Evolutionary conservation across 2,797 vertebrate species (phyloP), one percentile per base, ranked within the genome.

Genomic region (Cottoperca gobio): DNA sequence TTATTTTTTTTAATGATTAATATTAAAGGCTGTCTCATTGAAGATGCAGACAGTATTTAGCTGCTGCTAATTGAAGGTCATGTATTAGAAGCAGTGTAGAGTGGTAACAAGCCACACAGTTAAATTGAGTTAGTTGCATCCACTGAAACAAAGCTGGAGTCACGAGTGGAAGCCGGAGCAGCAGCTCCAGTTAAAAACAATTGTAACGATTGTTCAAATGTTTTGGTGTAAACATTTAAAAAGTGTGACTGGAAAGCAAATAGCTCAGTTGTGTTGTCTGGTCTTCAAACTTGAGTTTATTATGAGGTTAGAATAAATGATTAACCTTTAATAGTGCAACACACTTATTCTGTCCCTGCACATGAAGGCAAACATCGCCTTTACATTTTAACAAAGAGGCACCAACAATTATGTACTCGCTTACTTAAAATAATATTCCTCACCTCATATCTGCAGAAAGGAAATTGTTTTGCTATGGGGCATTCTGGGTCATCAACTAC

Each of bases 1-100:
- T 49, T 40, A 45, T 16, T 66, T 63, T 49, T 31, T 40, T 6
- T 21, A 37, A 14, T 53, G 21, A 40, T 60, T 48, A 43, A 55
- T 67, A 50, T 67, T 40, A 40, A 11, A 39, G 57, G n/a, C 70
- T 43, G 50, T 43, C 10, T 65, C 13, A 14, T 9, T 58, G 24
- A 39, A 23, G 53, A 50, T 49, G 39, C 28, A 49, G 46, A 45
- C 63, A 42, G 57, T 17, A 17, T 53, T 13, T 61, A 3, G 35
- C 43, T 17, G 50, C 54, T 65, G 40, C 16, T 14, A 0, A 24
- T 21, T n/a, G 16, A 37, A 63, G 39, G 11, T 21, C 24, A 13
- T 53, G 11, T 39, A 26, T n/a, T 63, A 0, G 57, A 28, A 6
- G 19, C 1, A 3, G n/a, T 17, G 4, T 9, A 13, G 24, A 1